These are phyloP conservation scores for Pyrgilauda ruficollis DNA, from an alignment of 2,113 vertebrate genomes.

Conservation along the genomic window DNA sequence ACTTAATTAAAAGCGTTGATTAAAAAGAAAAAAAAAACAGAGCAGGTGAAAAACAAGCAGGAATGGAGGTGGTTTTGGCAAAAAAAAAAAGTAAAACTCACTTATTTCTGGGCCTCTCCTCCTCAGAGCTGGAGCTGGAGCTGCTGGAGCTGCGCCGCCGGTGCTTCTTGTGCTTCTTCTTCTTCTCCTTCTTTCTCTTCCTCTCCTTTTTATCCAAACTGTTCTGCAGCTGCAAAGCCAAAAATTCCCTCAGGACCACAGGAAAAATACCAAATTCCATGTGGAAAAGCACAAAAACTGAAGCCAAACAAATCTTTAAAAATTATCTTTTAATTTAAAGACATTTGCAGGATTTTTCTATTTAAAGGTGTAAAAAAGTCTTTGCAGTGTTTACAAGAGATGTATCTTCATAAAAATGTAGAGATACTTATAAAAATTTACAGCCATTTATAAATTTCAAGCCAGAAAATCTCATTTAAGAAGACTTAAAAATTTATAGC, in stretches of 20 bases:
- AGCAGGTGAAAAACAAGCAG: background rate
- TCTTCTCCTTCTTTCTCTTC: slow-evolving; percentile 82
- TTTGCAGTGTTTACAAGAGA: background rate
- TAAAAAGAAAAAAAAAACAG: background rate
- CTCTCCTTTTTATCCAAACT: slow-evolving; percentile 91
- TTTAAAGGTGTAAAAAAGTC: background rate
- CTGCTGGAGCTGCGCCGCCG: slow-evolving; percentile 73
- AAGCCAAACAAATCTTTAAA: background rate
- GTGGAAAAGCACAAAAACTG: background rate
- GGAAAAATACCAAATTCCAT: background rate
- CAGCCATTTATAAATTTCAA: background rate
- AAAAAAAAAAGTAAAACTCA: background rate
- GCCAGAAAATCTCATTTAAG: background rate
- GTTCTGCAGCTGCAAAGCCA: slow-evolving; percentile 81
- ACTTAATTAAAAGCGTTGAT: background rate
- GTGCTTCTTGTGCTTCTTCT: slow-evolving; percentile 81
- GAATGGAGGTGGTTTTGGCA: background rate
- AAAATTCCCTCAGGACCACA: background rate
- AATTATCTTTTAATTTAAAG: background rate
- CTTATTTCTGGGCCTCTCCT: slow-evolving; percentile 65
- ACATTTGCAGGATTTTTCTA: background rate
- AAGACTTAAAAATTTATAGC: too few relatives aligned
- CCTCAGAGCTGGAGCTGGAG: slow-evolving; percentile 72
- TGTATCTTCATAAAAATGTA: background rate
- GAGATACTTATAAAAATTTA: background rate